Conservation (phyloP, 2,797 vertebrate genomes). For the Triplophysa bombifrons region DNA sequence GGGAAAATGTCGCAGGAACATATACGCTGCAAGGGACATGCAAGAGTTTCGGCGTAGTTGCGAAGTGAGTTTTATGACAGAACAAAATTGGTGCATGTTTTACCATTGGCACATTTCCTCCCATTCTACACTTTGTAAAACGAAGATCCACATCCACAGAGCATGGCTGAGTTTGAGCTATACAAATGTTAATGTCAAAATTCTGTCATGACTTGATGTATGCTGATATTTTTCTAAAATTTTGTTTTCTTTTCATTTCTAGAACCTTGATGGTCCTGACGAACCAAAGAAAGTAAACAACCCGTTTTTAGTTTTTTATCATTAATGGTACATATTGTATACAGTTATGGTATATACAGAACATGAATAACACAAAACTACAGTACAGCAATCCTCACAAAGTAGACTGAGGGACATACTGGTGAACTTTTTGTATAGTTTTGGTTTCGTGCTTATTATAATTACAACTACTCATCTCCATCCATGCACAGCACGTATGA, state of each 20-base stretch:
- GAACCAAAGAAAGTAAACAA: not conserved
- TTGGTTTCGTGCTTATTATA: not conserved
- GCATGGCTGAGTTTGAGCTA: no score
- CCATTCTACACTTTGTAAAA: no score
- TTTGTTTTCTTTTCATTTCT: not conserved
- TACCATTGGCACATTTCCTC: no score
- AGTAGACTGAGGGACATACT: not conserved
- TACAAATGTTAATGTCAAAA: no score
- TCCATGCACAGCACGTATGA: not conserved
- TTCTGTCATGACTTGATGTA: not conserved
- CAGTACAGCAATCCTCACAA: no score
- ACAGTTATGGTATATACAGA: no score
- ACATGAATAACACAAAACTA: not conserved
- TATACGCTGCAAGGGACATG: slow-evolving; percentile 81
- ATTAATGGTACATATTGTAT: not conserved
- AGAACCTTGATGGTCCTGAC: not conserved
- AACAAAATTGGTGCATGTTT: no score
- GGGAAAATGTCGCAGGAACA: slow-evolving; percentile 66
- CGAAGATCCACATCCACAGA: no score
- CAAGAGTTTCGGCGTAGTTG: slow-evolving; percentile 81
- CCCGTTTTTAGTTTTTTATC: not conserved
- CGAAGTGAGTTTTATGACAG: slow-evolving; percentile 72
- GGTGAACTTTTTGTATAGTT: not conserved
- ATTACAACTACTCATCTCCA: not conserved
- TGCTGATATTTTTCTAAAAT: no score